Base-by-base conservation (phyloP, 2,888 invertebrate species). In the Tetragonisca angustula region DNA sequence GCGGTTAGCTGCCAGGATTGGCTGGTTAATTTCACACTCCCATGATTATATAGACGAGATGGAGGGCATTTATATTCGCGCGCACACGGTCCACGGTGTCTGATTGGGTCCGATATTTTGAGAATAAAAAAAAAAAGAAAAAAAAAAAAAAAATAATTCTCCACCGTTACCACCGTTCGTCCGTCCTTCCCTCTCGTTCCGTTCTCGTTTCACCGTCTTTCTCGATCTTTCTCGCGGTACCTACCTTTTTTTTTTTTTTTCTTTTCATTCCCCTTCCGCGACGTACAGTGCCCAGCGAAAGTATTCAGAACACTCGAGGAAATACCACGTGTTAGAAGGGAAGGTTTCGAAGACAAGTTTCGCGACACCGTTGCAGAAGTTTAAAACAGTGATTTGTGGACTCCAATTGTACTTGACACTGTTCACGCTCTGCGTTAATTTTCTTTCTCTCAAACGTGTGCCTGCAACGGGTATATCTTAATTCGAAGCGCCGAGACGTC, bases 21-120 rank as follows among this genome's bases (percentile, higher is more conserved):
- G 90, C 91, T 91, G 92, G 92, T 93, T 93, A 93, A 94, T 93
- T 93, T 93, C 93, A 93, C 94, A 94, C 93, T 93, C 90, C 93
- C 92, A 92, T 93, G 93, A 93, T 93, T 93, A 93, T 93, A 93
- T 93, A 92, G 91, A 92, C 91, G 92, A 91, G 92, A 92, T 91
- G 89, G 92, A 90, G 91, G 91, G 91, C 92, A 93, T 93, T 93
- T 93, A 93, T 93, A 93, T 93, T 91, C 92, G 90, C 89, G 84
- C 83, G 88, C 87, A 84, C 83, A 78, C 87, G 84, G 87, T 77
- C 72, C 76, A 87, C 87, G 79, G 88, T 84, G 87, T 90, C 90
- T 91, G 92, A 92, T 92, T 92, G 91, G 90, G 90, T 91, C 90
- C 91, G 90, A 92, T 92, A 90, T 92, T 89, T 89, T 80, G 87